phyloP scores from a whole-genome alignment of 1,140 invertebrate genomes.

The Drosophila nigrodunni region DNA sequence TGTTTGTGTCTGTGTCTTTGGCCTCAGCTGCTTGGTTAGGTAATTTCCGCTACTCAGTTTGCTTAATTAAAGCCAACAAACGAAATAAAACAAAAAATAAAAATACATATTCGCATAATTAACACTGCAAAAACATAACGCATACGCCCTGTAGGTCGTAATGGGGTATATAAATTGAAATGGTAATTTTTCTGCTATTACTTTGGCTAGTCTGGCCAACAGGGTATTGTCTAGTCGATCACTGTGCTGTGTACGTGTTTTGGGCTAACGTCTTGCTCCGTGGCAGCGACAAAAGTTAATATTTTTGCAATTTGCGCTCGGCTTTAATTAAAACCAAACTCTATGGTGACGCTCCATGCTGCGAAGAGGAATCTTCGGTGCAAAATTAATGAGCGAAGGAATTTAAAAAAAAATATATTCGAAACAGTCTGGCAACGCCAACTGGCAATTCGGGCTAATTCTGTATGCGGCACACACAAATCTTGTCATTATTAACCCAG shows the following conservation, averaged over 20 bases:
- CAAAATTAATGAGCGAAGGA: conserved; percentile 68
- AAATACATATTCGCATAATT: conserved; percentile 6
- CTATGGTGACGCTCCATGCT: conserved; percentile 7
- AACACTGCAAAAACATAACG: neutral
- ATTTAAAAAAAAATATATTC: conserved; percentile 35
- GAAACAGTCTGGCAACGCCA: conserved; percentile 39
- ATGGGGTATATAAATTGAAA: neutral
- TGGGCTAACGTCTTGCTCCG: conserved; percentile 11
- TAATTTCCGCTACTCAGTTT: conserved; percentile 43
- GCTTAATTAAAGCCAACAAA: conserved; percentile 66
- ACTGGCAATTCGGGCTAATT: conserved; percentile 72
- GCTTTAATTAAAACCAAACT: conserved; percentile 65
- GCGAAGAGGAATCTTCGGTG: conserved; percentile 32
- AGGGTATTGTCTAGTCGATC: neutral
- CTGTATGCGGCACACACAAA: conserved; percentile 75
- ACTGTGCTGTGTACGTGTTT: neutral
- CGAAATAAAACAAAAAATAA: conserved; percentile 11
- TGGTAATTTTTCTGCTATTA: no score
- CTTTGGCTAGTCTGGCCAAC: neutral
- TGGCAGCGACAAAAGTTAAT: conserved; percentile 59
- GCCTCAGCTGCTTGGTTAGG: conserved; percentile 18
- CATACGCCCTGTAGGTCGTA: neutral
- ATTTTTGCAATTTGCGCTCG: conserved; percentile 66
- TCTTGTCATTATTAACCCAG: conserved; percentile 75
- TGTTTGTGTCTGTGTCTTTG: conserved; percentile 22